phyloP scores from a whole-genome alignment of 2,888 invertebrate species.

The Mesoligia furuncula region DNA sequence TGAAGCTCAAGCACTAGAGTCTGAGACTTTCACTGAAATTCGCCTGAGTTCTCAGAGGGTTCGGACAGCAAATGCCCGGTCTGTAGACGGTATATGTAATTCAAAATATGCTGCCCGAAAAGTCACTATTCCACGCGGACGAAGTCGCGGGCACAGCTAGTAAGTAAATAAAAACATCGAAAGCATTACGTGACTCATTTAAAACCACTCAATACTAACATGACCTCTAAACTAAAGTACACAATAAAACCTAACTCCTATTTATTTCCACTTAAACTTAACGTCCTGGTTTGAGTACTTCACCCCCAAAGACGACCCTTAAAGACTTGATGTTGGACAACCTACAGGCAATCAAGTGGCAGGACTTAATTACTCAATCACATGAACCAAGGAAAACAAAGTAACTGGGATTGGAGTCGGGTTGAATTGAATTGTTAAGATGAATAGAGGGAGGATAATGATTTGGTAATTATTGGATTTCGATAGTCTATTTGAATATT shows the following conservation, averaged over 20 bases:
- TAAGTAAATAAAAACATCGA: background rate
- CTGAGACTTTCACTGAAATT: no score
- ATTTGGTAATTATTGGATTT: conserved; percentile 21
- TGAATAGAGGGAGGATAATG: conserved; percentile 29
- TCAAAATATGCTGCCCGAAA: no score
- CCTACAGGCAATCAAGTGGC: conserved; percentile 74
- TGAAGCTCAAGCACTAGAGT: no score
- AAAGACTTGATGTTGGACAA: conserved; percentile 73
- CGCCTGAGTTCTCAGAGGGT: no score
- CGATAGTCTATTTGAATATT: conserved; percentile 6
- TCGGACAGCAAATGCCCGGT: no score
- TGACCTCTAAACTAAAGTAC: conserved; percentile 22
- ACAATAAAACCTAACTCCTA: conserved; percentile 47
- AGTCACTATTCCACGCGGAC: no score
- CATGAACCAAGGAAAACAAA: conserved; percentile 72
- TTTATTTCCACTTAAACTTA: conserved; percentile 54
- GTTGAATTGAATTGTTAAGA: conserved; percentile 46
- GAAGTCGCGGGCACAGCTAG: no score
- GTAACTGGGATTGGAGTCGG: conserved; percentile 67
- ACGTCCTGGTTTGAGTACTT: conserved; percentile 43
- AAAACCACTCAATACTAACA: conserved; percentile 22
- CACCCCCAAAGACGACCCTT: conserved; percentile 52
- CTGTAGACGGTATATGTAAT: no score
- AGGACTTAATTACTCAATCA: conserved; percentile 75
- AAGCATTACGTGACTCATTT: background rate